phyloP scores from a whole-genome alignment of 2,113 vertebrate species.

The Eupsittula cactorum region DNA sequence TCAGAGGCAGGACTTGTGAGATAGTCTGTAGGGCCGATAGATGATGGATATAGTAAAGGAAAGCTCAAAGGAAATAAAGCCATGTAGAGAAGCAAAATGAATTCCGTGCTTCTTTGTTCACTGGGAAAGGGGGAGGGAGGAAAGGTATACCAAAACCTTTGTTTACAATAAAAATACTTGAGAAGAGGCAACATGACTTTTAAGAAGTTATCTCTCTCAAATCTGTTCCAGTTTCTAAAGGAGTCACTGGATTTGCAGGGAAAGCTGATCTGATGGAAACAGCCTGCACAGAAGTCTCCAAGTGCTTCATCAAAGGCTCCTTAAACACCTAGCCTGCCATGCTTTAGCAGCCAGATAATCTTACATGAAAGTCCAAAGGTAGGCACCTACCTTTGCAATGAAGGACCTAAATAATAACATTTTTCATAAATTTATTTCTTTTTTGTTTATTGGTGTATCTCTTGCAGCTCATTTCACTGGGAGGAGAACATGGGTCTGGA shows the following conservation, averaged over 20 bases:
- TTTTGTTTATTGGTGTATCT: background rate
- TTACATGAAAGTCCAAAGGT: background rate
- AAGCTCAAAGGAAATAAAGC: slow-evolving; percentile 50
- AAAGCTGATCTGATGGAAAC: slow-evolving; percentile 11
- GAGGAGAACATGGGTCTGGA: background rate
- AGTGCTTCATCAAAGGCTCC: slow-evolving; percentile 34
- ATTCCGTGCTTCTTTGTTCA: slow-evolving; percentile 46
- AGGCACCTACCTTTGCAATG: background rate
- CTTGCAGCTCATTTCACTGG: background rate
- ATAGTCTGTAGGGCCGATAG: slow-evolving; percentile 19
- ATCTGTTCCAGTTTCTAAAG: slow-evolving; percentile 14
- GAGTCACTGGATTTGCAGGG: background rate
- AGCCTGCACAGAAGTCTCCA: background rate
- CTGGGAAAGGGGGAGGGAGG: background rate
- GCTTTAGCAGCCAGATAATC: slow-evolving; percentile 9
- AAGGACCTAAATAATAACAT: background rate
- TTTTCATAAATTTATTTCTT: background rate
- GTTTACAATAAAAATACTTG: slow-evolving; percentile 15
- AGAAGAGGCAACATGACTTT: background rate
- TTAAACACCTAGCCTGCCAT: background rate
- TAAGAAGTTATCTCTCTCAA: background rate
- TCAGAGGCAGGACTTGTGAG: slow-evolving; percentile 57
- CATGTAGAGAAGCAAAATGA: slow-evolving; percentile 24
- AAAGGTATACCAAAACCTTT: background rate
- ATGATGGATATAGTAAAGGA: slow-evolving; percentile 46